Percentiles rank a stretch among this genome's conserved stretches.
Evolutionary conservation across 2,888 invertebrate genomes (phyloP).

Genomic region (Drosophila infuscata): DNA sequence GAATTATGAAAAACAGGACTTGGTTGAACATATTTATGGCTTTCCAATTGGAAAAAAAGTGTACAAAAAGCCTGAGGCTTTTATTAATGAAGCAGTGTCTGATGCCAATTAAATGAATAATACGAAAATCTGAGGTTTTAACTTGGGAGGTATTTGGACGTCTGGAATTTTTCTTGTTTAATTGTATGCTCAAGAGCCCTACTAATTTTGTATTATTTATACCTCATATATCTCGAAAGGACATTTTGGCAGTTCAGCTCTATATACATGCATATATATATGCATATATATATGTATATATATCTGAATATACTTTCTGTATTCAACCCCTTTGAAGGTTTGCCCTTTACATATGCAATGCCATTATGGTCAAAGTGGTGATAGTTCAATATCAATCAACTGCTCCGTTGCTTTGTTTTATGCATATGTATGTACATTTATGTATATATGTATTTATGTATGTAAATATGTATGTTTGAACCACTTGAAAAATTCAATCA

Average conservation of each 20-base stretch:
- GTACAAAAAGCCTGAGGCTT: background rate
- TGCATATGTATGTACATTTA: background rate
- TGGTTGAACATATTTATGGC: background rate
- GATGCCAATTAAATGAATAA: background rate
- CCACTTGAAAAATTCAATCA: constrained; percentile 52
- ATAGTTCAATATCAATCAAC: constrained; percentile 62
- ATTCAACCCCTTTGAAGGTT: constrained; percentile 27
- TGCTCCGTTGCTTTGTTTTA: constrained; percentile 2
- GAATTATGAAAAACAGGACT: background rate
- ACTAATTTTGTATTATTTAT: background rate
- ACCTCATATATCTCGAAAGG: background rate
- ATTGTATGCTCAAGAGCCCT: background rate
- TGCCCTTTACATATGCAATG: constrained; percentile 13
- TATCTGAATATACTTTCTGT: background rate
- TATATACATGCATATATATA: background rate
- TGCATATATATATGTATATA: background rate
- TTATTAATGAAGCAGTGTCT: background rate
- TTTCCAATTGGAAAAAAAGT: background rate
- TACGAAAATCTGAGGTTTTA: background rate
- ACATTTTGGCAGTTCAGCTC: background rate
- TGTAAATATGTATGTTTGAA: constrained; percentile 1
- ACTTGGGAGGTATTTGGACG: background rate
- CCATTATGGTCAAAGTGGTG: constrained; percentile 25
- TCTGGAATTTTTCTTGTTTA: background rate
- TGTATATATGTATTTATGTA: background rate